These are phyloP conservation scores for Heliconius melpomene DNA, from an alignment of 1,140 invertebrate species.

Conservation along the genomic window DNA sequence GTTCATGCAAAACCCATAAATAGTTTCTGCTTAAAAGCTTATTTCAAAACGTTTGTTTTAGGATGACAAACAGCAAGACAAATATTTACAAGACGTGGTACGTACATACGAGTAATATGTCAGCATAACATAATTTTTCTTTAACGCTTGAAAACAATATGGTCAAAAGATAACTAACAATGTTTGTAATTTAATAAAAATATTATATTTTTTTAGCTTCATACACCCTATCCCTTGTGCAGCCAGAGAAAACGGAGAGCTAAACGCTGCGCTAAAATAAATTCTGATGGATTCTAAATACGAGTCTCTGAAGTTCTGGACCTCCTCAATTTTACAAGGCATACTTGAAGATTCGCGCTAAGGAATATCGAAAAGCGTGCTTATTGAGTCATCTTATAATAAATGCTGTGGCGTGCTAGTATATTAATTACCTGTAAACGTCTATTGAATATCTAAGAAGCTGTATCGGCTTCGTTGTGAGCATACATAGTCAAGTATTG, in stretches of 20 bases:
- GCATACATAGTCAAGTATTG: slow-evolving; percentile 69
- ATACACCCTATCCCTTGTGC: too few species aligned
- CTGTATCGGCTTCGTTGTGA: slow-evolving; percentile 55
- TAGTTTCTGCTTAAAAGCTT: slow-evolving; percentile 14
- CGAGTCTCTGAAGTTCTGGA: not conserved
- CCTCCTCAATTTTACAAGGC: not conserved
- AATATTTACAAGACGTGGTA: slow-evolving; percentile 10
- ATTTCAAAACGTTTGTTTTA: slow-evolving; percentile 20
- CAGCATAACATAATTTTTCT: slow-evolving; percentile 3
- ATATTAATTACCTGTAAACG: slow-evolving; percentile 35
- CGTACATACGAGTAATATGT: not conserved
- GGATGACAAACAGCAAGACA: not conserved
- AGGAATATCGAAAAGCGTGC: not conserved
- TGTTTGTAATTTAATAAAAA: too few species aligned
- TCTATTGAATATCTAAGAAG: slow-evolving; percentile 57
- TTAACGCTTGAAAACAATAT: not conserved
- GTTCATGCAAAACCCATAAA: not conserved
- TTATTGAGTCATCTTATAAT: not conserved
- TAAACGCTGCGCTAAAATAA: too few species aligned
- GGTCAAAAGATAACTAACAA: not conserved
- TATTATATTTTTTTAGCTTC: too few species aligned
- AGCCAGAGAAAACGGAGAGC: too few species aligned
- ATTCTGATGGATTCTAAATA: not conserved
- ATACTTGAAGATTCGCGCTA: not conserved
- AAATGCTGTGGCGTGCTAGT: not conserved